Conservation (phyloP, 1,140 invertebrate genomes). For the Eurytemora carolleeae region DNA sequence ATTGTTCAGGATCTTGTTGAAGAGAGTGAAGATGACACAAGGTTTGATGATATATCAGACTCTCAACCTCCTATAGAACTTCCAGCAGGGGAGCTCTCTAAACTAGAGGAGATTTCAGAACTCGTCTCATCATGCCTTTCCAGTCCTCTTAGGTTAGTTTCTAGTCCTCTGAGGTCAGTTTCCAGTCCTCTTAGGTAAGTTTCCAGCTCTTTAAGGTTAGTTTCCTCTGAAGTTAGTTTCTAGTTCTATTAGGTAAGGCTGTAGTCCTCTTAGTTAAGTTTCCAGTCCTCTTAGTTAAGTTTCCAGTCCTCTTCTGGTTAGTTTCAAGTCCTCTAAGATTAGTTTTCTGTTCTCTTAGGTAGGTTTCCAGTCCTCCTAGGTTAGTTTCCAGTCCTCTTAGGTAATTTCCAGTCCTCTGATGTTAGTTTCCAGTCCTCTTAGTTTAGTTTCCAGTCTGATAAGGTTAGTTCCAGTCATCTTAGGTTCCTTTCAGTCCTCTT, state of each 20-base stretch:
- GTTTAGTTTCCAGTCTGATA: too few relatives aligned
- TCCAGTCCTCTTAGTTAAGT: too few relatives aligned
- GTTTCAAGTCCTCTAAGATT: too few relatives aligned
- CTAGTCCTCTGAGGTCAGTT: constrained; percentile 22
- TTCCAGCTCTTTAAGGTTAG: not conserved
- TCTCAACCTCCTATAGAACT: constrained; percentile 72
- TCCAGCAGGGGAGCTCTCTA: constrained; percentile 74
- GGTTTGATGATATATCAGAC: constrained; percentile 82
- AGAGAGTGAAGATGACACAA: constrained; percentile 86
- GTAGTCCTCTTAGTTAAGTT: not conserved
- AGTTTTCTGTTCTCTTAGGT: too few relatives aligned
- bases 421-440: too few relatives aligned
- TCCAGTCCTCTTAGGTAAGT: too few relatives aligned
- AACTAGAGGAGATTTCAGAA: constrained; percentile 85
- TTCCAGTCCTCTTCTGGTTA: too few relatives aligned
- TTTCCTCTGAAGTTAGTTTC: not conserved
- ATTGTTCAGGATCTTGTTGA: constrained; percentile 70
- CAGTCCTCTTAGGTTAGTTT: constrained; percentile 7
- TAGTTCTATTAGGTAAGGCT: not conserved
- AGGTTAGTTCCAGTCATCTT: too few relatives aligned
- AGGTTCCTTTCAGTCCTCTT: too few relatives aligned
- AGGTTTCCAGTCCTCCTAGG: too few relatives aligned
- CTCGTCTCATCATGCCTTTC: constrained; percentile 20
- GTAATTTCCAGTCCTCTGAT: too few relatives aligned
- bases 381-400: too few relatives aligned